phyloP scores from a whole-genome alignment of 2,888 invertebrate genomes.

The Lottia gigantea region DNA sequence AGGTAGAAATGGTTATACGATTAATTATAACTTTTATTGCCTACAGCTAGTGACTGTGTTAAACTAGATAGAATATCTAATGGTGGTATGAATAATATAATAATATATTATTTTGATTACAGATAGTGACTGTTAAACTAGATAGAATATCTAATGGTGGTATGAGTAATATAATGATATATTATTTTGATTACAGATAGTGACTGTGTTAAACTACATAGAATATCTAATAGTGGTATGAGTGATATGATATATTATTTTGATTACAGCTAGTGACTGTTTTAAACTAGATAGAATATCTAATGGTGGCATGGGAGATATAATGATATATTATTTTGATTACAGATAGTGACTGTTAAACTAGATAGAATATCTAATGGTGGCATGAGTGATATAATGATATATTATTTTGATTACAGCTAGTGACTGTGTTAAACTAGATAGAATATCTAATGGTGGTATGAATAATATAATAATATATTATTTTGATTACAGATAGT shows the following conservation, averaged over 20 bases:
- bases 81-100: no score
- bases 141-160: no score
- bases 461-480: constrained; percentile 9
- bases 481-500: constrained; percentile 25
- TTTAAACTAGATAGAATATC: constrained; percentile 25
- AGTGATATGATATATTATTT: background rate
- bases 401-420: constrained; percentile 23
- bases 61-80: constrained; percentile 9
- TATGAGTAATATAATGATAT: no score
- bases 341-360: constrained; percentile 35
- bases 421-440: constrained; percentile 34
- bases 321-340: background rate
- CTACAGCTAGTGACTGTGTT: no score
- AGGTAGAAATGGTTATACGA: no score
- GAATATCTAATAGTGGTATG: no score
- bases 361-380: constrained; percentile 39
- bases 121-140: no score
- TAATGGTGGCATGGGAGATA: constrained; percentile 37
- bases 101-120: no score
- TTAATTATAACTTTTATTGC: no score
- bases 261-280: constrained; percentile 36
- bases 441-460: constrained; percentile 38
- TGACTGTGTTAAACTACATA: no score
- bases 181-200: no score
- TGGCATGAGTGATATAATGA: constrained; percentile 18